A percentile compares a stretch with the other conserved stretches of the same genome.
These are phyloP conservation scores for Tuberolachnus salignus DNA, from an alignment of 2,888 invertebrate species.

Conservation along the genomic window DNA sequence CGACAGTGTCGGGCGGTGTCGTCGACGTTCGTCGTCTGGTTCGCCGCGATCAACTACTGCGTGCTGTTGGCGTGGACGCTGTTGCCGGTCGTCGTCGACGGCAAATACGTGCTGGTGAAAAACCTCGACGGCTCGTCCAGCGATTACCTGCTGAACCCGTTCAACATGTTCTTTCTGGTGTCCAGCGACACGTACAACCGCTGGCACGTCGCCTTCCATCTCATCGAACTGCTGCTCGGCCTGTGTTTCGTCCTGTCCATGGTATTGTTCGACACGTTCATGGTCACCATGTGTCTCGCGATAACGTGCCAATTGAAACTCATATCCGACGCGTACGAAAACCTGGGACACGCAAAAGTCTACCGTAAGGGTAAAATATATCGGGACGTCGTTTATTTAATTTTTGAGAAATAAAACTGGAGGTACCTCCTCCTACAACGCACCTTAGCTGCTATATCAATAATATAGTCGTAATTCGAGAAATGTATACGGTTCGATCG, in stretches of 20 bases:
- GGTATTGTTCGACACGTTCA: constrained; percentile 24
- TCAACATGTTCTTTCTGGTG: constrained; percentile 23
- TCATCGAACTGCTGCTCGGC: background rate
- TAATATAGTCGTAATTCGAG: background rate
- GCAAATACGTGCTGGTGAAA: background rate
- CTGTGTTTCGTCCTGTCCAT: background rate
- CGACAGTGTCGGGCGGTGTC: background rate
- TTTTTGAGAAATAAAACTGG: no score
- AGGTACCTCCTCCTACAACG: no score
- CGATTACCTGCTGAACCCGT: background rate
- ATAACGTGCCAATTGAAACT: background rate
- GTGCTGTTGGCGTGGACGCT: constrained; percentile 9
- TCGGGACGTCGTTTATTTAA: no score
- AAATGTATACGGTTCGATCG: no score
- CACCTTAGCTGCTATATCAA: no score
- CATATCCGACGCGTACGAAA: background rate
- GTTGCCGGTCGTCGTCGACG: background rate
- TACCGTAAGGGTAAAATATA: background rate
- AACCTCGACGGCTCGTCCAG: constrained; percentile 8
- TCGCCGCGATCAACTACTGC: background rate
- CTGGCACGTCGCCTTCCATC: background rate
- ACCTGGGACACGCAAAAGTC: background rate
- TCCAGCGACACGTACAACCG: constrained; percentile 21
- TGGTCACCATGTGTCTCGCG: background rate
- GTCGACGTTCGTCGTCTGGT: background rate